A percentile compares a stretch with the other conserved stretches of the same genome.
These are phyloP conservation scores for Melanotaenia pygmaea DNA, from an alignment of 2,797 vertebrate genomes.

Conservation along the genomic window DNA sequence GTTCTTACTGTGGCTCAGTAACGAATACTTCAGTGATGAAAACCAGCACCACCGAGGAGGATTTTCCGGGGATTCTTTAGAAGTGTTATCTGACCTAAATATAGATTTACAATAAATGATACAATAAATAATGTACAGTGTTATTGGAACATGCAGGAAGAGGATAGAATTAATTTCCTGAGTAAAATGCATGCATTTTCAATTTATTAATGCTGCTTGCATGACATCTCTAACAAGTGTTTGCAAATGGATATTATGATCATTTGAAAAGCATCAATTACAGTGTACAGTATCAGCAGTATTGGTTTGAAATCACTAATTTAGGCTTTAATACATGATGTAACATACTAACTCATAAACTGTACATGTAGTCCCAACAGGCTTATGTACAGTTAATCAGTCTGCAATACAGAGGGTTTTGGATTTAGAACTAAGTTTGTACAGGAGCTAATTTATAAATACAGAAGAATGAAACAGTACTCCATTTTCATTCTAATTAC, in stretches of 20 bases:
- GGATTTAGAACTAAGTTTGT: constrained; percentile 57
- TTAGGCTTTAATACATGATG: constrained; percentile 34
- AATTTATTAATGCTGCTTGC: constrained; percentile 48
- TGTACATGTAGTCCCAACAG: constrained; percentile 40
- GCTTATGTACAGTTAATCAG: constrained; percentile 51
- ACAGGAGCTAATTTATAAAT: constrained; percentile 43
- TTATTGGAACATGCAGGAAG: constrained; percentile 36
- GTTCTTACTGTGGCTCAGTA: constrained; percentile 55
- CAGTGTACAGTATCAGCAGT: constrained; percentile 33
- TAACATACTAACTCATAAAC: constrained; percentile 38
- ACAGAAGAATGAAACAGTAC: constrained; percentile 16
- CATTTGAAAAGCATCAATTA: constrained; percentile 26
- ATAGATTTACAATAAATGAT: constrained; percentile 51
- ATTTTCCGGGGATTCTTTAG: constrained; percentile 36
- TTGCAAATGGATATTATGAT: constrained; percentile 37
- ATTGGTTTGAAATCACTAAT: constrained; percentile 36
- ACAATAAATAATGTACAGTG: constrained; percentile 40
- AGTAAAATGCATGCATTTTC: constrained; percentile 47
- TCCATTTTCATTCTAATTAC: constrained; percentile 20
- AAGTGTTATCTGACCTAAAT: constrained; percentile 50
- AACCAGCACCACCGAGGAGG: constrained; percentile 37
- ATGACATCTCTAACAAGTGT: constrained; percentile 35
- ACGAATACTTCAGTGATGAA: constrained; percentile 37
- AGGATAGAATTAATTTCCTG: constrained; percentile 32
- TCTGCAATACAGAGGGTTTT: constrained; percentile 60